phyloP scores from a whole-genome alignment of 2,797 vertebrate genomes.

The Toxotes lorentzi region DNA sequence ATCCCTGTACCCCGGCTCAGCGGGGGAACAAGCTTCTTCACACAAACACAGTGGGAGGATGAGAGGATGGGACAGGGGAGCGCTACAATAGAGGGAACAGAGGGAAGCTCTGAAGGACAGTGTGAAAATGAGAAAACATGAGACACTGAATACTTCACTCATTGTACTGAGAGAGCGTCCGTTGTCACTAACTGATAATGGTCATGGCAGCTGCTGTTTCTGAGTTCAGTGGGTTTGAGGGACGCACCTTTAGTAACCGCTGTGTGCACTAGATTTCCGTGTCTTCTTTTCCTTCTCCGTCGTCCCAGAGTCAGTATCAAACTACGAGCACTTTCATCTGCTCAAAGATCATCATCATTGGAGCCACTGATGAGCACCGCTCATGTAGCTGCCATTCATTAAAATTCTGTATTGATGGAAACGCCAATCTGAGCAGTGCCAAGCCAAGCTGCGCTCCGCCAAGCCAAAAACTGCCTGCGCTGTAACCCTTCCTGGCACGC shows the following conservation, averaged over 20 bases:
- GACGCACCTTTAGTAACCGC: slow-evolving; percentile 1
- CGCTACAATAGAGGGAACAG: slow-evolving; percentile 60
- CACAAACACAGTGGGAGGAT: slow-evolving; percentile 80
- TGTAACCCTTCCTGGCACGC: slow-evolving; percentile 77
- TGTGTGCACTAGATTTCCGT: background rate
- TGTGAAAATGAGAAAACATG: slow-evolving; percentile 77
- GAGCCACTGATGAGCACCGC: slow-evolving; percentile 63
- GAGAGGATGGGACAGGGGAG: slow-evolving; percentile 78
- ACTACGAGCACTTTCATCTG: slow-evolving; percentile 9
- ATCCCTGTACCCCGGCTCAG: slow-evolving; percentile 74
- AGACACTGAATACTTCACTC: slow-evolving; percentile 62
- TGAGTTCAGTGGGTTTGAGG: slow-evolving; percentile 50
- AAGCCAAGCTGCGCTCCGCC: slow-evolving; percentile 77
- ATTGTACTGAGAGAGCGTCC: slow-evolving; percentile 70
- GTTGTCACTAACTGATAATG: slow-evolving; percentile 73
- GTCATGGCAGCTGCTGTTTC: slow-evolving; percentile 67
- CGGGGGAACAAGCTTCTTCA: slow-evolving; percentile 79
- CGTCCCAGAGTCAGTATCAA: slow-evolving; percentile 32
- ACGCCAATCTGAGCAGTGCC: slow-evolving; percentile 68
- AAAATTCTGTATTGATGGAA: slow-evolving; percentile 78
- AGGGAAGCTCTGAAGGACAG: slow-evolving; percentile 72
- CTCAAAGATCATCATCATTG: slow-evolving; percentile 56
- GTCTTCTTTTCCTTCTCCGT: background rate
- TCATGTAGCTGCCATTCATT: slow-evolving; percentile 75
- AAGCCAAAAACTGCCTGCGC: slow-evolving; percentile 78